Conservation (phyloP, 1,140 invertebrate species). For the Heliconius eleuchia region DNA sequence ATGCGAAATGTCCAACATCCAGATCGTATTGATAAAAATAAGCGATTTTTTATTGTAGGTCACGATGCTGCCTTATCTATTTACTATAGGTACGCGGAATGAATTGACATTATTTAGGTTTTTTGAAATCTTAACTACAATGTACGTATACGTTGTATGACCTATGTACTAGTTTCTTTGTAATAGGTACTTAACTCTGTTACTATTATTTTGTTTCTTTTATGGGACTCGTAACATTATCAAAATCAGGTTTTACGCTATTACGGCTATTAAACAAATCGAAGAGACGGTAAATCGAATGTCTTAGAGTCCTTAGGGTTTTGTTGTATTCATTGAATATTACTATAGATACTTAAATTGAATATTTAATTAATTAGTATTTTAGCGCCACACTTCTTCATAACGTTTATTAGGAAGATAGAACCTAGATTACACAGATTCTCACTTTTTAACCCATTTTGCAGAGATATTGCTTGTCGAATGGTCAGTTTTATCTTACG, state of each 20-base stretch:
- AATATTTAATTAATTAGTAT: not conserved
- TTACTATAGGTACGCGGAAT: not conserved
- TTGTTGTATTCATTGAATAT: slow-evolving; percentile 38
- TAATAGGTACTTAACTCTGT: slow-evolving; percentile 22
- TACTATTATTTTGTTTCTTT: slow-evolving; percentile 40
- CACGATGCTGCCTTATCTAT: slow-evolving; percentile 48
- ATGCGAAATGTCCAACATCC: slow-evolving; percentile 80
- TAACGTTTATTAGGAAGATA: not conserved
- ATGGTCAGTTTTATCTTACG: too few relatives aligned
- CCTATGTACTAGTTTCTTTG: not conserved
- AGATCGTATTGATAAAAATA: slow-evolving; percentile 82
- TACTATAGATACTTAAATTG: not conserved
- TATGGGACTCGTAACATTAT: slow-evolving; percentile 51
- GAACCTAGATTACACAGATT: too few relatives aligned
- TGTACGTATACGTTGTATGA: too few relatives aligned
- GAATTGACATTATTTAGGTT: slow-evolving; percentile 20
- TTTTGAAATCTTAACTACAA: slow-evolving; percentile 21
- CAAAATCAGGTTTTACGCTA: slow-evolving; percentile 63
- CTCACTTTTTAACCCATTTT: too few relatives aligned
- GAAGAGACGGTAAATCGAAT: slow-evolving; percentile 60
- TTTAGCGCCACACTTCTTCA: not conserved
- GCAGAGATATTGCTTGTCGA: too few relatives aligned
- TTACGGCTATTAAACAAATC: slow-evolving; percentile 62
- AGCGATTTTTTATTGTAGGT: slow-evolving; percentile 78
- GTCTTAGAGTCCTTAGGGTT: slow-evolving; percentile 29